Percentiles rank a stretch among this genome's conserved stretches.
These are phyloP conservation scores for Pinctada fucata DNA, from an alignment of 2,888 invertebrate species.

Conservation along the genomic window DNA sequence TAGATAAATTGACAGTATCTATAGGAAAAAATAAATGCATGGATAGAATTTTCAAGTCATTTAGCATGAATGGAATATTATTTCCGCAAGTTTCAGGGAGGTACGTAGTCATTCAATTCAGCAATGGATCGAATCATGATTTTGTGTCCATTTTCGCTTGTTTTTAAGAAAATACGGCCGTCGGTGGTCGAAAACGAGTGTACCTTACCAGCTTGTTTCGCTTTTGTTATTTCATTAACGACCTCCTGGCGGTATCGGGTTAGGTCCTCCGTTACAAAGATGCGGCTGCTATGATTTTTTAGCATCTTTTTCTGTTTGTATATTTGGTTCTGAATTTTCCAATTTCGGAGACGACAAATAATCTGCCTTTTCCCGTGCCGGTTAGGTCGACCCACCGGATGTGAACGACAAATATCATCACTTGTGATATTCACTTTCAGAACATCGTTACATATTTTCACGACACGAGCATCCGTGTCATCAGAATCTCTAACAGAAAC, in stretches of 20 bases:
- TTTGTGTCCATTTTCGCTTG: background rate
- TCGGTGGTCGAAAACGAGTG: slow-evolving; percentile 19
- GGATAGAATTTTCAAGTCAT: too few relatives aligned
- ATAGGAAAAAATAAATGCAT: too few relatives aligned
- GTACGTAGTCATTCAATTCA: background rate
- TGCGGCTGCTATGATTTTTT: background rate
- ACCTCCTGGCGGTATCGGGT: background rate
- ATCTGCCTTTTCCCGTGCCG: background rate
- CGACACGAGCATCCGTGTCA: too few relatives aligned
- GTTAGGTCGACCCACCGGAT: slow-evolving; percentile 3
- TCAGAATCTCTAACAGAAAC: too few relatives aligned
- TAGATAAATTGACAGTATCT: too few relatives aligned
- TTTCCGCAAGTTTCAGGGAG: background rate
- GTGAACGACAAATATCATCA: background rate
- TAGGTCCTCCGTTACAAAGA: slow-evolving; percentile 20
- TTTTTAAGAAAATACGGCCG: slow-evolving; percentile 6
- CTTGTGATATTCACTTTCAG: too few relatives aligned
- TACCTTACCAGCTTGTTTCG: background rate
- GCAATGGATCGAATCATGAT: background rate
- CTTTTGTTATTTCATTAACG: background rate
- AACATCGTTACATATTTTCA: too few relatives aligned
- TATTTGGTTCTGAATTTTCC: slow-evolving; percentile 5
- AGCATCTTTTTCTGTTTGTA: background rate
- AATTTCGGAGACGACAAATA: slow-evolving; percentile 14
- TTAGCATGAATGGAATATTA: too few relatives aligned